Percentiles rank a stretch among this genome's conserved stretches.
Conservation (phyloP, 2,113 vertebrate species). For the Vulpes vulpes region DNA sequence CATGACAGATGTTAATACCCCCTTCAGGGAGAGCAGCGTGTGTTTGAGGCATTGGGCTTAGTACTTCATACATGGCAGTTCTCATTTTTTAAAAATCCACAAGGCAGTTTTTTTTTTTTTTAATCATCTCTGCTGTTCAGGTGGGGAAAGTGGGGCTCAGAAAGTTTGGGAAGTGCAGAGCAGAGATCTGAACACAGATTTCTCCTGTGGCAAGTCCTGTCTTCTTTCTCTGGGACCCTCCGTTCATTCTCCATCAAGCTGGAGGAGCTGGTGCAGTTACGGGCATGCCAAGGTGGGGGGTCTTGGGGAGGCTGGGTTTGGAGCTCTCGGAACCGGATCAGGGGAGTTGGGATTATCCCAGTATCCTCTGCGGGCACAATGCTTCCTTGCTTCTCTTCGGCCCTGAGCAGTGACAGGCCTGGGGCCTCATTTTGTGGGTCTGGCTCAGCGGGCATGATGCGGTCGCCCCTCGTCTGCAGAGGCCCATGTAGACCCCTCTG, state of each 20-base stretch:
- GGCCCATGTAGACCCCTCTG: background rate
- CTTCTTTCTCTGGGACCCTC: background rate
- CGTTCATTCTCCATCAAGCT: background rate
- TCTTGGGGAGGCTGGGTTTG: background rate
- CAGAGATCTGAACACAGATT: background rate
- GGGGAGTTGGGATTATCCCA: background rate
- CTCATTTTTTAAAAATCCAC: conserved; percentile 6
- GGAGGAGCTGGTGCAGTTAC: background rate
- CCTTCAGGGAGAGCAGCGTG: background rate
- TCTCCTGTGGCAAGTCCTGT: background rate
- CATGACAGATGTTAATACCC: background rate
- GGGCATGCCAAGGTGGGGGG: background rate
- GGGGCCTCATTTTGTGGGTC: background rate
- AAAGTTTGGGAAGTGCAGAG: background rate
- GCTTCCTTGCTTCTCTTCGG: background rate
- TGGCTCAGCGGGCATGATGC: background rate
- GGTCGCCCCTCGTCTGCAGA: background rate
- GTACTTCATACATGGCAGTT: background rate
- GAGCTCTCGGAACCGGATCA: background rate
- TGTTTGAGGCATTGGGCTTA: background rate
- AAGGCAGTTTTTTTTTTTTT: background rate
- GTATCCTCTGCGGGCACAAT: rapidly evolving
- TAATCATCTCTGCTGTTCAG: background rate
- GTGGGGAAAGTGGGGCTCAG: background rate
- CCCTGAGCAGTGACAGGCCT: background rate